phyloP scores from a whole-genome alignment of 2,797 vertebrate genomes.

The Scolopax rusticola region DNA sequence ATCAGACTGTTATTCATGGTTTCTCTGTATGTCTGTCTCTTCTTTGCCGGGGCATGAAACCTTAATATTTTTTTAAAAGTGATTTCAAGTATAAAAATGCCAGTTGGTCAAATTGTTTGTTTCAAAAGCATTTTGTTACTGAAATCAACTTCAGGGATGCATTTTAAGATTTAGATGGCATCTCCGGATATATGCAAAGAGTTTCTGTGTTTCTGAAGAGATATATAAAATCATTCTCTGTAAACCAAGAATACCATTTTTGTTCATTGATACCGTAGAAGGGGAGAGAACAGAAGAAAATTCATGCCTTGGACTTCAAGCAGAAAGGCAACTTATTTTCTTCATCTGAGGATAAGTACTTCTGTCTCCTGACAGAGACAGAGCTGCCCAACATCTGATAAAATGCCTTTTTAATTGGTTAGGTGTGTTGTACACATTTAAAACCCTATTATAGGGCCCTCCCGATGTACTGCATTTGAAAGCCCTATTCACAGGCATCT shows the following conservation, averaged over 20 bases:
- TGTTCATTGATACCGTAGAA: neutral
- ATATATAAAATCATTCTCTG: neutral
- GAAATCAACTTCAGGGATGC: neutral
- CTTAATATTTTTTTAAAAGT: neutral
- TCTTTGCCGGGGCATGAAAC: neutral
- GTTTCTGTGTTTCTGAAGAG: neutral
- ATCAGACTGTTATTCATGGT: neutral
- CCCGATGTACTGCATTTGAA: neutral
- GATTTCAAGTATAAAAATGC: neutral
- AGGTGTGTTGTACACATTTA: neutral
- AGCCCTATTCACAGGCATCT: neutral
- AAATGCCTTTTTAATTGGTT: constrained; percentile 44
- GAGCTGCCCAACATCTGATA: neutral
- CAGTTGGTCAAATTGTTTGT: neutral
- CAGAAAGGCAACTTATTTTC: neutral
- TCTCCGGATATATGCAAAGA: neutral
- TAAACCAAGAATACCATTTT: neutral
- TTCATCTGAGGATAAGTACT: neutral
- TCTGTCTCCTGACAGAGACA: neutral
- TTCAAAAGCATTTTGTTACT: constrained; percentile 15
- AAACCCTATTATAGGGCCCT: neutral
- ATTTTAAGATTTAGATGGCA: neutral
- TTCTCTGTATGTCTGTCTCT: neutral
- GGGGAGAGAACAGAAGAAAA: neutral
- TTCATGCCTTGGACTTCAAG: neutral